Evolutionary conservation across 2,888 invertebrate genomes (phyloP).

Genomic region (Falcaria lacertinaria): DNA sequence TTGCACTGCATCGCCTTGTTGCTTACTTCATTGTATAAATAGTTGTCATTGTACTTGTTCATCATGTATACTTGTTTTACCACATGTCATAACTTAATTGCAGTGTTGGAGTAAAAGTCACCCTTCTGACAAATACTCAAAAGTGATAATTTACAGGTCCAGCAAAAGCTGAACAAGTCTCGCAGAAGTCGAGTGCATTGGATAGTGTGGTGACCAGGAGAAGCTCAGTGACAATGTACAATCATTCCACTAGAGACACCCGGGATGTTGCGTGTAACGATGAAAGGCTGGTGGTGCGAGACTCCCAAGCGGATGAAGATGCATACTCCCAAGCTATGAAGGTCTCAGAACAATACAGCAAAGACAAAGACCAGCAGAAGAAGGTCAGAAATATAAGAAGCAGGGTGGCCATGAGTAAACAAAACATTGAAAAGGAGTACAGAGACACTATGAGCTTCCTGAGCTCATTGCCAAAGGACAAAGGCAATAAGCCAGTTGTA

Average conservation of each 20-base stretch:
- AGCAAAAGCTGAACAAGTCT: neutral
- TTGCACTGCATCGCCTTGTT: slow-evolving; percentile 14
- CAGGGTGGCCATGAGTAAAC: slow-evolving; percentile 79
- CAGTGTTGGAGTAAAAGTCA: neutral
- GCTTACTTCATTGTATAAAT: slow-evolving; percentile 8
- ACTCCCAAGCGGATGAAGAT: slow-evolving; percentile 48
- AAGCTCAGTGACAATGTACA: slow-evolving; percentile 55
- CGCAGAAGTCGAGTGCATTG: slow-evolving; percentile 18
- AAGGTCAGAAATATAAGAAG: slow-evolving; percentile 47
- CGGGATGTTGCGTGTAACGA: slow-evolving; percentile 38
- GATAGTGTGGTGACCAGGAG: slow-evolving; percentile 31
- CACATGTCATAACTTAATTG: too few species aligned
- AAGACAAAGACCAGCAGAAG: slow-evolving; percentile 35
- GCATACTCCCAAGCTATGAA: slow-evolving; percentile 62
- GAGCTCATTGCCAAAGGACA: slow-evolving; percentile 57
- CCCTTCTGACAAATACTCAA: neutral
- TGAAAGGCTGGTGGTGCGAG: slow-evolving; percentile 44
- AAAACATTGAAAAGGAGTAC: slow-evolving; percentile 80
- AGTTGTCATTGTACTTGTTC: slow-evolving; percentile 3
- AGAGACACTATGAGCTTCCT: slow-evolving; percentile 65
- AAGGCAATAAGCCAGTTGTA: slow-evolving; percentile 45
- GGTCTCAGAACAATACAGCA: slow-evolving; percentile 28
- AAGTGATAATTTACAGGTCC: neutral
- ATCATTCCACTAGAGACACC: slow-evolving; percentile 55
- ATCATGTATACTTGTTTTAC: too few species aligned